A percentile compares a stretch with the other conserved stretches of the same genome.
phyloP scores from a whole-genome alignment of 2,797 vertebrate species.

The Glossophaga mutica region DNA sequence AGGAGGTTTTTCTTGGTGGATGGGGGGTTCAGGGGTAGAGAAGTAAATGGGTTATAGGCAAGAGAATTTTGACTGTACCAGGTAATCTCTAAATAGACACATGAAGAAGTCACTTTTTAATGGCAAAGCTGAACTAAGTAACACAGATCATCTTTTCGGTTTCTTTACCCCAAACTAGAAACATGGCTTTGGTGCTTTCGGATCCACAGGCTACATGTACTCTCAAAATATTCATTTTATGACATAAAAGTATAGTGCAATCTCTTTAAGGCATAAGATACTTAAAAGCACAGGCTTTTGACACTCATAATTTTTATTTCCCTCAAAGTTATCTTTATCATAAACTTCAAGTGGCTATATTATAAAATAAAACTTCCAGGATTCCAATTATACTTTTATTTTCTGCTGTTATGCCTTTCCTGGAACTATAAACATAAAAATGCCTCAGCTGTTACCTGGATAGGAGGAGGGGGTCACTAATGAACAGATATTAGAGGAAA shows the following conservation, averaged over 20 bases:
- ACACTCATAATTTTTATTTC: neutral
- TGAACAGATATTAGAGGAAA: neutral
- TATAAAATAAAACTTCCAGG: neutral
- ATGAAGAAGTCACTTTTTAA: neutral
- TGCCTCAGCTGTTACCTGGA: neutral
- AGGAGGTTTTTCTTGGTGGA: neutral
- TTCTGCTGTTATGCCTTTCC: neutral
- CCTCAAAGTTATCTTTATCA: neutral
- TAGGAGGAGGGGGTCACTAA: neutral
- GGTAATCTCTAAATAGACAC: neutral
- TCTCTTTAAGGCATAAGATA: neutral
- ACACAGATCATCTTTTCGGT: neutral
- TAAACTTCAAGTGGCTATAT: neutral
- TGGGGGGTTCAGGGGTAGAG: fast-evolving
- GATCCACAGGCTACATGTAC: neutral
- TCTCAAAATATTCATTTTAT: neutral
- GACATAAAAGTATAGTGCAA: neutral
- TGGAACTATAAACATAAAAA: neutral
- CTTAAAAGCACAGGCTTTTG: neutral
- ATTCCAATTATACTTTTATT: neutral
- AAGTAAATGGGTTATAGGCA: neutral
- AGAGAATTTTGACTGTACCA: neutral
- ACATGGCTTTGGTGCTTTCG: neutral
- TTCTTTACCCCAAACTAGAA: neutral
- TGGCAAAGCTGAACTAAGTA: neutral